These are phyloP conservation scores for Hyalella azteca DNA, from an alignment of 2,888 invertebrate species.

Conservation along the genomic window DNA sequence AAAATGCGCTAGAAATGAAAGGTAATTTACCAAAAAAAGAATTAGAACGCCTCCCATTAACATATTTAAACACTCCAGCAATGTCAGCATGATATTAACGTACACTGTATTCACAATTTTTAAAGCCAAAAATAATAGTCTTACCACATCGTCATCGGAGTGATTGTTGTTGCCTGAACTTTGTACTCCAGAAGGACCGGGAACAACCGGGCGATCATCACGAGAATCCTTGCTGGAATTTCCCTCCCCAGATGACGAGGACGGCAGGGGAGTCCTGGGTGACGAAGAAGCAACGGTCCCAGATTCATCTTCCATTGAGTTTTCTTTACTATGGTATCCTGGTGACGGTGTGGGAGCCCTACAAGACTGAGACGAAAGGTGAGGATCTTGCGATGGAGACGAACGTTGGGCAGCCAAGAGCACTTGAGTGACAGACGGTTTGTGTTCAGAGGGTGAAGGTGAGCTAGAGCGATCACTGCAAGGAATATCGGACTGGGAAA, in stretches of 20 bases:
- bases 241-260: conserved; percentile 38
- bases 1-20: too few species aligned
- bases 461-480: conserved; percentile 50
- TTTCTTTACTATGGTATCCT: conserved; percentile 44
- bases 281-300: conserved; percentile 35
- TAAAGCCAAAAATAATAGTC: too few species aligned
- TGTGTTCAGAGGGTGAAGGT: conserved; percentile 52
- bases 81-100: too few species aligned
- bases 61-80: too few species aligned
- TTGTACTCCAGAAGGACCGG: conserved; percentile 55
- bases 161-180: conserved; percentile 37
- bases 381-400: conserved; percentile 29
- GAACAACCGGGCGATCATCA: conserved; percentile 49
- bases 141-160: conserved; percentile 54
- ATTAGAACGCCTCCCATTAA: too few species aligned
- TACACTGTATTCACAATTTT: too few species aligned
- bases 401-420: neutral
- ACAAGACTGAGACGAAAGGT: conserved; percentile 22
- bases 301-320: conserved; percentile 48
- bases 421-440: neutral
- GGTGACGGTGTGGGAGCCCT: conserved; percentile 40
- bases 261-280: conserved; percentile 50
- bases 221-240: conserved; percentile 44
- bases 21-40: too few species aligned
- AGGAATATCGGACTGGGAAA: conserved; percentile 52